These are phyloP conservation scores for Lagorchestes hirsutus DNA, from an alignment of 2,797 vertebrate genomes.

Conservation along the genomic window DNA sequence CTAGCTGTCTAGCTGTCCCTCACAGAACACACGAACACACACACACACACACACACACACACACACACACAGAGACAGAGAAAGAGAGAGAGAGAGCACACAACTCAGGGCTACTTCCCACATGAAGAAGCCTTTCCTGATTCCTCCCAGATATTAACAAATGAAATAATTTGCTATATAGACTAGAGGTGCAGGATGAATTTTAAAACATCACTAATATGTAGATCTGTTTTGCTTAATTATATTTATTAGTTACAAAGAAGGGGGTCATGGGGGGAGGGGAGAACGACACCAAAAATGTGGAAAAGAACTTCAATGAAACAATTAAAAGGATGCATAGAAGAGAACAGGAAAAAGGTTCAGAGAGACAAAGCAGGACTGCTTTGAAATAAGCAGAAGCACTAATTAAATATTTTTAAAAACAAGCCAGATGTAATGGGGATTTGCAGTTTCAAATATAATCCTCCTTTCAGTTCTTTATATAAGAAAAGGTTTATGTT, in stretches of 20 bases:
- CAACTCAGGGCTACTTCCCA: neutral
- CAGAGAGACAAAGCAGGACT: neutral
- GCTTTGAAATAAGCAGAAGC: neutral
- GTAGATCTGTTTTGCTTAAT: neutral
- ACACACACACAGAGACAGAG: too few species aligned
- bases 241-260: neutral
- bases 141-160: neutral
- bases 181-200: neutral
- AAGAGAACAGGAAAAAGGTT: neutral
- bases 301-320: neutral
- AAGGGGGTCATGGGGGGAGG: neutral
- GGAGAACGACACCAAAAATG: neutral
- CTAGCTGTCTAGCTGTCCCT: neutral
- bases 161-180: neutral
- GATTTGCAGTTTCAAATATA: neutral
- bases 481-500: neutral
- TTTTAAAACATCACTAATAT: neutral
- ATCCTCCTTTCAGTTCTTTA: neutral
- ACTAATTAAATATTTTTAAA: neutral
- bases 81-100: too few species aligned
- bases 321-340: neutral
- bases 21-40: too few species aligned
- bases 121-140: neutral
- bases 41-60: too few species aligned
- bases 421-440: neutral